phyloP scores from a whole-genome alignment of 2,888 invertebrate genomes.

The Cerastis leucographa region DNA sequence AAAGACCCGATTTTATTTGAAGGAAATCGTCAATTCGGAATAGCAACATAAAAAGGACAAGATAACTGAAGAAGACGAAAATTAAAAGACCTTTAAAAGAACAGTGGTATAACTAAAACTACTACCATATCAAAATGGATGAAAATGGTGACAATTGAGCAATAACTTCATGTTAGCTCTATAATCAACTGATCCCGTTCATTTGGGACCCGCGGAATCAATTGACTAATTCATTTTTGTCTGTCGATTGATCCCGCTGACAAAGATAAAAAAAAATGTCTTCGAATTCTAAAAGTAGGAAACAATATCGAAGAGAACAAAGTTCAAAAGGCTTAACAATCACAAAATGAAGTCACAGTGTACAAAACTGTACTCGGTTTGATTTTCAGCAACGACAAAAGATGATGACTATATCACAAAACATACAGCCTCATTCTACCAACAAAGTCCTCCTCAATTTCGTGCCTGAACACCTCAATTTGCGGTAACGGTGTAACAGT shows the following conservation, averaged over 20 bases:
- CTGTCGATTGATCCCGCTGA: too few relatives aligned
- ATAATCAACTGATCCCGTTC: too few relatives aligned
- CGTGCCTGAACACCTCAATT: slow-evolving; percentile 54
- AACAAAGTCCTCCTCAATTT: slow-evolving; percentile 31
- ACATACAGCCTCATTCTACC: not conserved
- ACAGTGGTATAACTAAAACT: not conserved
- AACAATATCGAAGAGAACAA: too few relatives aligned
- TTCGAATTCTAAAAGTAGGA: too few relatives aligned
- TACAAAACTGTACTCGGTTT: not conserved
- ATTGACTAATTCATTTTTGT: too few relatives aligned
- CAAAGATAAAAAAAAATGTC: too few relatives aligned
- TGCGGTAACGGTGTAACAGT: slow-evolving; percentile 63
- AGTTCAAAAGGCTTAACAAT: not conserved
- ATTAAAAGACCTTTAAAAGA: not conserved
- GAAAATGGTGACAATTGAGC: not conserved
- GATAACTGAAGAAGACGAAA: not conserved
- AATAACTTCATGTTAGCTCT: too few relatives aligned
- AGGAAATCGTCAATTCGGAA: not conserved
- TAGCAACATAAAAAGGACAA: not conserved
- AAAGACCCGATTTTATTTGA: not conserved
- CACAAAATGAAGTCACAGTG: not conserved
- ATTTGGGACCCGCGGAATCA: too few relatives aligned
- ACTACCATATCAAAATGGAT: not conserved
- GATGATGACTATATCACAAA: not conserved
- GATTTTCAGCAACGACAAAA: not conserved